These are phyloP conservation scores for Hiodon alosoides DNA, from an alignment of 2,113 vertebrate genomes.

Conservation along the genomic window DNA sequence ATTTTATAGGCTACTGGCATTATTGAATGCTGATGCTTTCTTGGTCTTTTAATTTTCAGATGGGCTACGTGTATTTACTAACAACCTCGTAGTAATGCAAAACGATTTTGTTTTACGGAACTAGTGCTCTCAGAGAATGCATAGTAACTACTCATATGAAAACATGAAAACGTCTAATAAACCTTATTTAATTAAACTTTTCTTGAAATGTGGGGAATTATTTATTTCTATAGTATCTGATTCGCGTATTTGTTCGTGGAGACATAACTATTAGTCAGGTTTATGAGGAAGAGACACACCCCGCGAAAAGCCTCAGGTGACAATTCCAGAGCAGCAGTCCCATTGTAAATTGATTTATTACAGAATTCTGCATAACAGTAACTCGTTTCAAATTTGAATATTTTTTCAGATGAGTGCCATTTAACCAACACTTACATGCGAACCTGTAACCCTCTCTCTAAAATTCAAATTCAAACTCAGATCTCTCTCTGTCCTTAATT, in stretches of 20 bases:
- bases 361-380: too few species aligned
- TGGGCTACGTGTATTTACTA: background rate
- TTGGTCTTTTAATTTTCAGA: background rate
- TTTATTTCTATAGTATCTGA: background rate
- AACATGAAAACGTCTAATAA: conserved; percentile 23
- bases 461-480: too few species aligned
- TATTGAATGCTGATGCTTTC: too few species aligned
- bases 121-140: background rate
- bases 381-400: background rate
- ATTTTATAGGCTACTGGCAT: too few species aligned
- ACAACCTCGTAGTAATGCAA: background rate
- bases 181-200: conserved; percentile 4
- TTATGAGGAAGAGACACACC: background rate
- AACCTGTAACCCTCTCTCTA: too few species aligned
- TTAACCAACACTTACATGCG: too few species aligned
- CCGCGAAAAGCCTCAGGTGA: background rate
- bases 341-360: too few species aligned
- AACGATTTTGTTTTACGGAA: conserved; percentile 13
- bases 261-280: background rate
- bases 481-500: background rate
- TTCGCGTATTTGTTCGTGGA: background rate
- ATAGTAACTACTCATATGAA: conserved; percentile 8
- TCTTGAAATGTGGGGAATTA: conserved; percentile 9
- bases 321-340: too few species aligned
- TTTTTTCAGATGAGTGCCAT: background rate